Evolutionary conservation across 2,113 vertebrate species (phyloP).

Genomic region (cat (Felis catus)): DNA sequence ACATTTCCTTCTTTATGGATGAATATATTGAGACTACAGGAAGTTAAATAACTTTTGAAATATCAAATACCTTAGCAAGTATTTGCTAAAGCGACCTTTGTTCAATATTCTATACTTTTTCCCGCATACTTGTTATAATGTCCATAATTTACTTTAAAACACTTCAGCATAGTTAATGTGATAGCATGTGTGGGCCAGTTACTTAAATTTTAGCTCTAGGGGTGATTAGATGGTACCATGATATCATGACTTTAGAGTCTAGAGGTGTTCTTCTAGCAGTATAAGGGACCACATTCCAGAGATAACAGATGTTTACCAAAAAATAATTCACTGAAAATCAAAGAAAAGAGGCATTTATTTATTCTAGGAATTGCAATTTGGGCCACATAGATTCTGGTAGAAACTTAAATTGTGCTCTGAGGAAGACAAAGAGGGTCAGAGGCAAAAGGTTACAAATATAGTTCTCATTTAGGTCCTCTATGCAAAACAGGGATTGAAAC

Average conservation of each 20-base stretch:
- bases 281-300: neutral
- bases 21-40: neutral
- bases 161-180: neutral
- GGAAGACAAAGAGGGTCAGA: neutral
- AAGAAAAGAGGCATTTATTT: neutral
- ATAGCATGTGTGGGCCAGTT: neutral
- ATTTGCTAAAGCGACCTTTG: neutral
- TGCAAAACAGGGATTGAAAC: neutral
- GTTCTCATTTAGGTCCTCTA: neutral
- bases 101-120: neutral
- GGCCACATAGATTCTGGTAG: neutral
- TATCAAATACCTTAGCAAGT: neutral
- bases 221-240: neutral
- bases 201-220: neutral
- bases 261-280: neutral
- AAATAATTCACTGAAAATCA: neutral
- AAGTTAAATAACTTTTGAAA: constrained; percentile 51
- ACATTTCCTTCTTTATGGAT: neutral
- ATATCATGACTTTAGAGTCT: neutral
- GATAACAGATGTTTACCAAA: neutral
- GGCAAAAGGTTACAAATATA: neutral
- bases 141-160: constrained; percentile 6
- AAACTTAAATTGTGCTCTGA: neutral
- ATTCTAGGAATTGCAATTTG: neutral
- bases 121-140: neutral